Conservation (phyloP, 2,113 vertebrate genomes). For the Furnarius figulus region DNA sequence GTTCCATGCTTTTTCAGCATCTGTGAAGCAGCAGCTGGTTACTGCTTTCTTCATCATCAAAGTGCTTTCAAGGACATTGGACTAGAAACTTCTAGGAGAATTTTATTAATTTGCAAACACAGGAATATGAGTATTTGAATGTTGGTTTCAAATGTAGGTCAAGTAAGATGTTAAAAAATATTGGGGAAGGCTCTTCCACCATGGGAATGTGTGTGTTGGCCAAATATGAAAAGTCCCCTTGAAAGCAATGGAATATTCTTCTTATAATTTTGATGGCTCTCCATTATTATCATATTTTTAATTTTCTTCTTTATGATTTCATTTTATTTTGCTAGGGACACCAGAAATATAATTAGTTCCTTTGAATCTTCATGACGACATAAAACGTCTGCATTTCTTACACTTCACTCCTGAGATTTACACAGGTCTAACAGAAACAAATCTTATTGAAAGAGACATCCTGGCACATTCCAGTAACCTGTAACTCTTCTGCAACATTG, state of each 20-base stretch:
- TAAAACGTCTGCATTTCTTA: background rate
- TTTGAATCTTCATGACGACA: background rate
- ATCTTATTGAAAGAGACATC: background rate
- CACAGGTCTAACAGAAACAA: background rate
- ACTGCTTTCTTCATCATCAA: constrained; percentile 75
- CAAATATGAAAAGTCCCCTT: background rate
- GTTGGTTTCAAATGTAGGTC: constrained; percentile 44
- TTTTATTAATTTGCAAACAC: constrained; percentile 66
- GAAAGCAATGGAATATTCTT: background rate
- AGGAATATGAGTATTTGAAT: constrained; percentile 16
- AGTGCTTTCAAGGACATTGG: constrained; percentile 79
- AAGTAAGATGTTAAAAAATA: constrained; percentile 38
- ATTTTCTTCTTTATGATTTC: background rate
- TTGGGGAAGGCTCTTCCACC: background rate
- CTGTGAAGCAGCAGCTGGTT: constrained; percentile 78
- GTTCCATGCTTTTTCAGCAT: constrained; percentile 74
- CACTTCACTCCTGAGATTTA: background rate
- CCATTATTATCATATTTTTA: background rate
- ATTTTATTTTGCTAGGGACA: background rate
- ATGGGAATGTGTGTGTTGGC: background rate
- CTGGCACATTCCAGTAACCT: background rate
- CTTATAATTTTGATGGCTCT: background rate
- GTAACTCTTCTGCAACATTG: background rate
- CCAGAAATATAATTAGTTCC: background rate
- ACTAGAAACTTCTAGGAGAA: constrained; percentile 72